These are phyloP conservation scores for Tauraco erythrolophus DNA, from an alignment of 2,113 vertebrate species.

Conservation along the genomic window DNA sequence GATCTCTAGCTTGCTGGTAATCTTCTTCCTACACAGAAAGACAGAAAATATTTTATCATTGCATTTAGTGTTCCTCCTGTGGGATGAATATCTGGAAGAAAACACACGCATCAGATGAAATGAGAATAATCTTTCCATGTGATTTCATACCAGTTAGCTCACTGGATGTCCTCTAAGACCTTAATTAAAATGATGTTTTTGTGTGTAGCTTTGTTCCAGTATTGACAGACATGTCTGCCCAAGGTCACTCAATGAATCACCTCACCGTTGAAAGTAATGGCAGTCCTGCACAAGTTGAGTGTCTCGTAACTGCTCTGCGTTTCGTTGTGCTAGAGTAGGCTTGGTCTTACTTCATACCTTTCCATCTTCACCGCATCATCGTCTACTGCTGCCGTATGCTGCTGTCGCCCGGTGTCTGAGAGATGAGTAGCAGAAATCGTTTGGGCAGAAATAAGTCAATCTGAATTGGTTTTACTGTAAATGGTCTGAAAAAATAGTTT, in stretches of 20 bases:
- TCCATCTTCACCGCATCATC: neutral
- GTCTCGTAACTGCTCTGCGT: neutral
- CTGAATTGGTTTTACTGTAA: neutral
- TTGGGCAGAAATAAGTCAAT: neutral
- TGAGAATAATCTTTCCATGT: neutral
- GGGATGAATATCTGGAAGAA: neutral
- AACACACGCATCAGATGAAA: neutral
- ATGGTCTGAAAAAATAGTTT: neutral
- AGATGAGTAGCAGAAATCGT: neutral
- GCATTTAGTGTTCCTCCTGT: neutral
- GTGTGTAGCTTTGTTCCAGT: neutral
- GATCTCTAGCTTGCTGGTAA: neutral
- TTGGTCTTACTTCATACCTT: neutral
- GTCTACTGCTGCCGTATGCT: neutral
- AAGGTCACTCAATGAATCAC: slow-evolving; percentile 4
- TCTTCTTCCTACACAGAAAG: neutral
- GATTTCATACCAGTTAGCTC: slow-evolving; percentile 30
- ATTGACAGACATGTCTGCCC: slow-evolving; percentile 1
- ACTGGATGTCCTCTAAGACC: neutral
- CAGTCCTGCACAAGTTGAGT: neutral
- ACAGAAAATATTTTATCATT: neutral
- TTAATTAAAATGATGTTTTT: neutral
- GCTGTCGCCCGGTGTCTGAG: neutral
- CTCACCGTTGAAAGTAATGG: neutral
- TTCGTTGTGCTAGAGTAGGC: neutral